A percentile compares a stretch with the other conserved stretches of the same genome.
These are phyloP conservation scores for Lycaena phlaeas DNA, from an alignment of 2,888 invertebrate species.

Conservation along the genomic window DNA sequence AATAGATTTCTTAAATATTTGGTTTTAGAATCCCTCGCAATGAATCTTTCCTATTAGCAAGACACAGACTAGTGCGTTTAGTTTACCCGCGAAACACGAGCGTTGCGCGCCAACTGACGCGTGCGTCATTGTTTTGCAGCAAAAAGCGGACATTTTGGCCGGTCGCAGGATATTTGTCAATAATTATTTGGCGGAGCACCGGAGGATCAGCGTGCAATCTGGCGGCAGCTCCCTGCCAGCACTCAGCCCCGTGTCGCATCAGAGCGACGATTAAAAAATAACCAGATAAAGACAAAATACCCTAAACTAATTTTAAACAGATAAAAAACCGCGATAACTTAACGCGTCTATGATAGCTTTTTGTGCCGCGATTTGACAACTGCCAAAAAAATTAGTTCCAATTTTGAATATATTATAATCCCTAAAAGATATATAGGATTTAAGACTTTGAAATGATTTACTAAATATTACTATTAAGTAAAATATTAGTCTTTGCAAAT, in stretches of 20 bases:
- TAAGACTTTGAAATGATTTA: constrained; percentile 32
- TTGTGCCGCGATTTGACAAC: constrained; percentile 8
- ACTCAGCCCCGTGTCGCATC: constrained; percentile 68
- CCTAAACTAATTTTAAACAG: constrained; percentile 13
- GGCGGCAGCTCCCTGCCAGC: constrained; percentile 67
- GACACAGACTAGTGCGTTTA: constrained; percentile 40
- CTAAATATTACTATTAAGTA: constrained; percentile 40
- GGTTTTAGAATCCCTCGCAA: constrained; percentile 50
- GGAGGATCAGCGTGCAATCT: constrained; percentile 73
- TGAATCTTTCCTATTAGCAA: constrained; percentile 33
- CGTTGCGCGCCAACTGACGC: constrained; percentile 44
- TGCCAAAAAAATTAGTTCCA: constrained; percentile 10
- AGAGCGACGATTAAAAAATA: constrained; percentile 64
- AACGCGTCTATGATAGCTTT: not conserved
- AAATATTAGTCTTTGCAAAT: constrained; percentile 37
- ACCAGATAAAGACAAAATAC: constrained; percentile 21
- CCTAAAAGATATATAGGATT: constrained; percentile 23
- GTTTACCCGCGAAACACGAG: constrained; percentile 21
- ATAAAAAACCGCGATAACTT: constrained; percentile 10
- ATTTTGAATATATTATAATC: constrained; percentile 23
- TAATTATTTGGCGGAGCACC: constrained; percentile 74
- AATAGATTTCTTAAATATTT: constrained; percentile 23
- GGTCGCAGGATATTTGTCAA: constrained; percentile 74
- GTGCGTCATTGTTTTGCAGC: constrained; percentile 67
- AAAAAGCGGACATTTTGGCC: constrained; percentile 74